These are phyloP conservation scores for Glossosoma conforme DNA, from an alignment of 1,140 invertebrate species.

Conservation along the genomic window DNA sequence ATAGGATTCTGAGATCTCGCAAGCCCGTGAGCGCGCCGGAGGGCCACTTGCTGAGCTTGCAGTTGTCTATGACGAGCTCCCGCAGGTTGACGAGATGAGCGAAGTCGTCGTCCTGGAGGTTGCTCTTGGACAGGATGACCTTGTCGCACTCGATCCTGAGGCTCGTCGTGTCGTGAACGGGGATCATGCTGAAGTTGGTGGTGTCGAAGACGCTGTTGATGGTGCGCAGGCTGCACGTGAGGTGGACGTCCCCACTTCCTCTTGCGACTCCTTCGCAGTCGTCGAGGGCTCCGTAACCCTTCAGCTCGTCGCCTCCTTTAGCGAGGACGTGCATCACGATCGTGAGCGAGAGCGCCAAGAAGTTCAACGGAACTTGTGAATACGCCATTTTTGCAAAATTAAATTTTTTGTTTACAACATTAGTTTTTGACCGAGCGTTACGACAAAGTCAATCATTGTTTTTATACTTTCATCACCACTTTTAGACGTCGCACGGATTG, in stretches of 20 bases:
- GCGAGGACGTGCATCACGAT: slow-evolving; percentile 34
- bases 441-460: too few species aligned
- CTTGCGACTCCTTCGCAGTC: slow-evolving; percentile 71
- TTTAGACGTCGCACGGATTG: too few species aligned
- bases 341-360: slow-evolving; percentile 9
- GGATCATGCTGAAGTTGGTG: slow-evolving; percentile 84
- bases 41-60: slow-evolving; percentile 76
- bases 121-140: slow-evolving; percentile 65
- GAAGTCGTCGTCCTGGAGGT: slow-evolving; percentile 71
- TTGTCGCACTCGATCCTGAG: slow-evolving; percentile 74
- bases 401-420: too few species aligned
- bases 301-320: slow-evolving; percentile 44
- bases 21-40: slow-evolving; percentile 68
- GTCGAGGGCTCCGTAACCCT: slow-evolving; percentile 73
- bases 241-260: slow-evolving; percentile 62
- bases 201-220: slow-evolving; percentile 78
- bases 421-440: too few species aligned
- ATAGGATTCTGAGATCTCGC: slow-evolving; percentile 71
- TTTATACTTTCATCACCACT: too few species aligned
- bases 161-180: slow-evolving; percentile 75
- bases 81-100: slow-evolving; percentile 70
- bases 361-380: slow-evolving; percentile 17
- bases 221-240: slow-evolving; percentile 73
- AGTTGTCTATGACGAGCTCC: slow-evolving; percentile 76
- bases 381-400: slow-evolving; percentile 45